Conservation (phyloP, 2,888 invertebrate genomes). For the Nephrotoma guestfalica region DNA sequence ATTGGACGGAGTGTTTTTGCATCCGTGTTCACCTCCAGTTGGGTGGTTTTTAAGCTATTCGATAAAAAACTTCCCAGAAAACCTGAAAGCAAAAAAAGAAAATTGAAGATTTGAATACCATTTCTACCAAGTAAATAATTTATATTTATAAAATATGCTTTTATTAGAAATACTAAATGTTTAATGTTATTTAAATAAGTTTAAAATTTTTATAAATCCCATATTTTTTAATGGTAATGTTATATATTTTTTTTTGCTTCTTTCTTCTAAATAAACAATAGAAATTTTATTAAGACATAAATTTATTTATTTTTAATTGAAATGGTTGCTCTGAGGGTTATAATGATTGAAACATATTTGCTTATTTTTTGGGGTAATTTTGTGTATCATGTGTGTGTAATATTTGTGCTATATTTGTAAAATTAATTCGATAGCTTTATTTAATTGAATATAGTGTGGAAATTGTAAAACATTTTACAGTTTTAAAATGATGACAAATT, state of each 20-base stretch:
- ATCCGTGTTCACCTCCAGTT: conserved; percentile 53
- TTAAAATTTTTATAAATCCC: neutral
- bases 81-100: conserved; percentile 16
- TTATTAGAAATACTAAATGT: neutral
- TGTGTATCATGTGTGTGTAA: neutral
- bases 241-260: neutral
- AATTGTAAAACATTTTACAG: too few relatives aligned
- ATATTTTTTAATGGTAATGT: neutral
- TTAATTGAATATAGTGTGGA: too few relatives aligned
- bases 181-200: neutral
- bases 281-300: neutral
- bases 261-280: neutral
- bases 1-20: conserved; percentile 45
- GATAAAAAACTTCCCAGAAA: conserved; percentile 31
- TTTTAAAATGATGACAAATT: too few relatives aligned
- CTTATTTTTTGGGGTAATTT: neutral
- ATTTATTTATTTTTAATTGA: neutral
- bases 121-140: neutral
- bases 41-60: conserved; percentile 46
- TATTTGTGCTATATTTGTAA: too few relatives aligned
- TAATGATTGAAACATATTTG: neutral
- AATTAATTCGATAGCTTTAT: too few relatives aligned
- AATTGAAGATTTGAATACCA: too few relatives aligned
- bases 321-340: neutral
- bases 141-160: neutral